Conservation (phyloP, 1,140 invertebrate genomes). For the Drosophila arawakana region DNA sequence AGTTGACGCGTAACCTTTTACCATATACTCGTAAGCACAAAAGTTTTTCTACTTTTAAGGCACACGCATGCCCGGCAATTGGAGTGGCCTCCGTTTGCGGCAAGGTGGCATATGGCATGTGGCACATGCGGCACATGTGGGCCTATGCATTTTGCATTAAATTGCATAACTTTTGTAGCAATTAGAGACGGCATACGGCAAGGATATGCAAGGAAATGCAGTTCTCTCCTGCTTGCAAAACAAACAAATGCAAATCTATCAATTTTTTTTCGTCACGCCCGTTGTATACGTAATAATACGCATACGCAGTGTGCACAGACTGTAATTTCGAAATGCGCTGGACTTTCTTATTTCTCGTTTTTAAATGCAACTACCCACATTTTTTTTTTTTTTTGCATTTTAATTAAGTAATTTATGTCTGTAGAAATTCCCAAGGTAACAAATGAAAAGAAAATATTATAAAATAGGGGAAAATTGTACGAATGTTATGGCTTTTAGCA, state of each 20-base stretch:
- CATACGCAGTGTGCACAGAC: conserved; percentile 53
- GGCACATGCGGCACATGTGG: background rate
- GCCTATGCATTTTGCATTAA: conserved; percentile 74
- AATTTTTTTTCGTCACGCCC: conserved; percentile 49
- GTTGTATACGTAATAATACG: conserved; percentile 63
- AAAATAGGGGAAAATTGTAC: conserved; percentile 38
- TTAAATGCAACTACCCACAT: background rate
- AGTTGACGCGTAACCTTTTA: conserved; percentile 80
- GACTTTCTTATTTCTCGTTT: conserved; percentile 19
- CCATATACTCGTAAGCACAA: conserved; percentile 60
- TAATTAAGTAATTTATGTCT: conserved; percentile 79
- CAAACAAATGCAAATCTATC: conserved; percentile 63
- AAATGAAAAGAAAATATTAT: conserved; percentile 11
- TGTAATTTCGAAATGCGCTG: conserved; percentile 40
- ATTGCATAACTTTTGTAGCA: conserved; percentile 81
- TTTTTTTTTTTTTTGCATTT: conserved; percentile 49
- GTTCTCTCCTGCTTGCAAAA: conserved; percentile 55
- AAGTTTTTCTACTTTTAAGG: conserved; percentile 59
- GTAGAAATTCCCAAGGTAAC: conserved; percentile 70
- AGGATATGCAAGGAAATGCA: conserved; percentile 54
- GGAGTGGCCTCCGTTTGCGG: conserved; percentile 28
- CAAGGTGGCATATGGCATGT: background rate
- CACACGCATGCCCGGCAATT: conserved; percentile 43
- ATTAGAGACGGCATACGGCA: conserved; percentile 61
- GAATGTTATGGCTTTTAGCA: conserved; percentile 44